Percentiles rank a stretch among this genome's conserved stretches.
These are phyloP conservation scores for Sarcophaga carnaria DNA, from an alignment of 2,888 invertebrate genomes.

Conservation along the genomic window DNA sequence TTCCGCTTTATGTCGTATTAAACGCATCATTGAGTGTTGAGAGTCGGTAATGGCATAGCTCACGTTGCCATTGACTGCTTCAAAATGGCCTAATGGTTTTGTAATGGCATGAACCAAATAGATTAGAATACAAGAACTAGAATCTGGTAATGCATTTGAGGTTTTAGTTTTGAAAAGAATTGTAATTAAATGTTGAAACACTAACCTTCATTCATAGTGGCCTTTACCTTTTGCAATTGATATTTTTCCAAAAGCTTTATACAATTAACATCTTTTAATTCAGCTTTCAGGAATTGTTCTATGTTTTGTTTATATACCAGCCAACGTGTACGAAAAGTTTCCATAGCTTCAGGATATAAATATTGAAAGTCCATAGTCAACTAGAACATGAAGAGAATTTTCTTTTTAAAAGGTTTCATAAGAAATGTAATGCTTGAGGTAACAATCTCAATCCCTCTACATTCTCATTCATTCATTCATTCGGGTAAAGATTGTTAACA, in stretches of 20 bases:
- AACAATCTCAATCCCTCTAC: no score
- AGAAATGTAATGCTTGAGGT: no score
- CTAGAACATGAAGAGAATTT: slow-evolving; percentile 23
- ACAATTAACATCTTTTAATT: slow-evolving; percentile 46
- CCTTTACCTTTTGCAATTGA: not conserved
- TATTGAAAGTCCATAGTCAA: slow-evolving; percentile 46
- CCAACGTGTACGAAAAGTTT: slow-evolving; percentile 43
- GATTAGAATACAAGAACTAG: slow-evolving; percentile 40
- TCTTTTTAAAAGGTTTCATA: not conserved
- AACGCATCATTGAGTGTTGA: slow-evolving; percentile 41
- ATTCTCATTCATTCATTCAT: no score
- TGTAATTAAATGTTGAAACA: no score
- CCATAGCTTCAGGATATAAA: slow-evolving; percentile 30
- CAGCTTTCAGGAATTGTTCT: slow-evolving; percentile 32
- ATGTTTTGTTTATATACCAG: slow-evolving; percentile 49
- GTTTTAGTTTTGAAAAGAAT: not conserved
- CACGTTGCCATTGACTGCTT: not conserved
- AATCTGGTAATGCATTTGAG: slow-evolving; percentile 3
- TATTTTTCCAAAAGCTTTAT: slow-evolving; percentile 41
- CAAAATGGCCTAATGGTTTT: not conserved
- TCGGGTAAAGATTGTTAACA: no score
- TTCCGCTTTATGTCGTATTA: slow-evolving; percentile 27
- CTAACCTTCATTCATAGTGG: slow-evolving; percentile 38
- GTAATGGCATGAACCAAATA: slow-evolving; percentile 56
- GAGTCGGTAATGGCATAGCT: slow-evolving; percentile 50